Percentiles rank a stretch among this genome's conserved stretches.
These are phyloP conservation scores for Drosophila parabipectinata DNA, from an alignment of 1,140 invertebrate species.

Conservation along the genomic window DNA sequence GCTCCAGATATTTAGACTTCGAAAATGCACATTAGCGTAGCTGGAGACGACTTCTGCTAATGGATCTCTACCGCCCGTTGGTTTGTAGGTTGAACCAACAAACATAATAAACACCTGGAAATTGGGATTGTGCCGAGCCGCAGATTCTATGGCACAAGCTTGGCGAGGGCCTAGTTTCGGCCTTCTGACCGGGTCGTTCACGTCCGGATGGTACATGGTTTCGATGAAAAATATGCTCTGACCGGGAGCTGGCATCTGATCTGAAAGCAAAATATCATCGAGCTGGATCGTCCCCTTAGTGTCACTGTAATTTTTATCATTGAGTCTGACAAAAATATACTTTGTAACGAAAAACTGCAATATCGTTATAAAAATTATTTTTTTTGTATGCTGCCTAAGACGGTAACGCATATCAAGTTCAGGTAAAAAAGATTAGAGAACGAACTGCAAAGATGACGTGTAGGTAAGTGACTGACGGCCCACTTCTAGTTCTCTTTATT, in stretches of 20 bases:
- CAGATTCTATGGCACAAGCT: constrained; percentile 88
- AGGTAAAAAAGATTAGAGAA: too few species aligned
- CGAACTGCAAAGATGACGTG: too few species aligned
- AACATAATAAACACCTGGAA: constrained; percentile 86
- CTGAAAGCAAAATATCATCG: constrained; percentile 48
- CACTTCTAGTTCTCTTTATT: too few species aligned
- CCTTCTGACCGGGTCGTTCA: background rate
- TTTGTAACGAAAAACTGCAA: too few species aligned
- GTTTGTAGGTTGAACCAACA: constrained; percentile 78
- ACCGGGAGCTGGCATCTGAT: constrained; percentile 75
- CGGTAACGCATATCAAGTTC: too few species aligned
- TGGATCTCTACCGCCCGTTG: background rate
- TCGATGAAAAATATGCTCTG: constrained; percentile 86
- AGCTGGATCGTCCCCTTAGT: background rate
- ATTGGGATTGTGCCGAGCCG: constrained; percentile 86
- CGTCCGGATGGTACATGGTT: constrained; percentile 83
- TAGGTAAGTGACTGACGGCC: too few species aligned
- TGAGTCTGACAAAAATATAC: too few species aligned
- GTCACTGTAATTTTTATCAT: too few species aligned
- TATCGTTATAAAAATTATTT: too few species aligned
- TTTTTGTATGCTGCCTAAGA: too few species aligned
- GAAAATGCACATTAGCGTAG: constrained; percentile 87
- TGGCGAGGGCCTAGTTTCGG: constrained; percentile 85
- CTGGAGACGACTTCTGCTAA: constrained; percentile 81
- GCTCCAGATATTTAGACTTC: constrained; percentile 85